These are phyloP conservation scores for Ammodramus savannarum DNA, from an alignment of 2,113 vertebrate genomes.

Conservation along the genomic window DNA sequence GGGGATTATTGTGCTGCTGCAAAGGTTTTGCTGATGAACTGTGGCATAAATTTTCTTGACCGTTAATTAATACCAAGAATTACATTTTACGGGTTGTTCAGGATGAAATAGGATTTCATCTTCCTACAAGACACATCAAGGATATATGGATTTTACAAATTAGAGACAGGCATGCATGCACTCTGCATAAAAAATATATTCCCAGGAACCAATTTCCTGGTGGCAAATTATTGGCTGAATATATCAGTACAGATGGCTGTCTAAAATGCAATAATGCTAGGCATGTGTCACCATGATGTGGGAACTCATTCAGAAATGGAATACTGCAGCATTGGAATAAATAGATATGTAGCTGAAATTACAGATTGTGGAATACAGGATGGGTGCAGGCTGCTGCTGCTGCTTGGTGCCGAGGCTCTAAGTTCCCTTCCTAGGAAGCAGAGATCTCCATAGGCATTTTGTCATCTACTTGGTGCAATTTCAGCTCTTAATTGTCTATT, in stretches of 20 bases:
- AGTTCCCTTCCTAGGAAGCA: neutral
- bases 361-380: conserved; percentile 58
- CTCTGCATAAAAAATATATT: conserved; percentile 47
- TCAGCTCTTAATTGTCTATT: conserved; percentile 9
- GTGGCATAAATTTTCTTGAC: neutral
- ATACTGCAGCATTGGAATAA: conserved; percentile 50
- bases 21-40: conserved; percentile 14
- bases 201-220: conserved; percentile 57
- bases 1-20: neutral
- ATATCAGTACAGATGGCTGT: conserved; percentile 64
- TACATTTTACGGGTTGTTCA: neutral
- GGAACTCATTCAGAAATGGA: conserved; percentile 63
- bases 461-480: neutral
- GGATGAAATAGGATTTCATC: conserved; percentile 10
- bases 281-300: conserved; percentile 60
- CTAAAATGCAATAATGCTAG: conserved; percentile 64
- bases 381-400: conserved; percentile 33
- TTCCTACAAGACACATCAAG: neutral
- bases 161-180: conserved; percentile 35
- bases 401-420: neutral
- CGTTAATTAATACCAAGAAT: conserved; percentile 7
- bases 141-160: conserved; percentile 52
- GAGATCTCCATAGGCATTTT: neutral
- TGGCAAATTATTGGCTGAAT: conserved; percentile 62
- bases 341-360: conserved; percentile 65